Conservation (phyloP, 35 echinoderm and acorn worm species). For the Antedon bifida region DNA sequence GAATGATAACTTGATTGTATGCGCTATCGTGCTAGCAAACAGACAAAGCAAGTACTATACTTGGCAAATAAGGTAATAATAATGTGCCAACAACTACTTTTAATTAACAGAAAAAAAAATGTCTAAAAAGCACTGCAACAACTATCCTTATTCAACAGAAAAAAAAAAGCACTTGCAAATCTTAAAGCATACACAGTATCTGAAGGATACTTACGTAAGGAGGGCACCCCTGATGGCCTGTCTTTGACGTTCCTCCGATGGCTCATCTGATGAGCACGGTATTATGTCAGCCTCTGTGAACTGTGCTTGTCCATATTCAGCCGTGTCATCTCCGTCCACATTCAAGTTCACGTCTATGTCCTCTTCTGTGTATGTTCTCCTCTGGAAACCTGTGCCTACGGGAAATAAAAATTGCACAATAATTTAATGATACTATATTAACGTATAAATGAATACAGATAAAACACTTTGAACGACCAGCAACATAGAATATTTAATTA, state of each 20-base stretch:
- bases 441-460: too few relatives aligned
- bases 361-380: constrained; percentile 9
- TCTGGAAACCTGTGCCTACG: constrained; percentile 57
- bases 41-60: too few relatives aligned
- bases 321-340: constrained; percentile 62
- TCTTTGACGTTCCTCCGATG: constrained; percentile 14
- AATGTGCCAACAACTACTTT: too few relatives aligned
- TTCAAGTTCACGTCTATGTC: constrained; percentile 38
- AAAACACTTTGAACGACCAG: not conserved
- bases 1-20: too few relatives aligned
- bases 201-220: constrained; percentile 11
- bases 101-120: too few relatives aligned
- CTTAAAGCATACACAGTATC: too few relatives aligned
- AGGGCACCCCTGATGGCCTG: constrained; percentile 17
- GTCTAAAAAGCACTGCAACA: too few relatives aligned
- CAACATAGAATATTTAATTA: not conserved
- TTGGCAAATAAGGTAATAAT: too few relatives aligned
- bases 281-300: constrained; percentile 47
- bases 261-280: constrained; percentile 41
- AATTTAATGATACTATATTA: not conserved
- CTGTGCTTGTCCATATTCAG: constrained; percentile 43
- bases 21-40: too few relatives aligned
- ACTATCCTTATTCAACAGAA: too few relatives aligned
- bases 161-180: too few relatives aligned
- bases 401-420: not conserved